Percentiles rank a stretch among this genome's conserved stretches.
Conservation (phyloP, 2,113 vertebrate genomes). For the Dasypus novemcinctus region DNA sequence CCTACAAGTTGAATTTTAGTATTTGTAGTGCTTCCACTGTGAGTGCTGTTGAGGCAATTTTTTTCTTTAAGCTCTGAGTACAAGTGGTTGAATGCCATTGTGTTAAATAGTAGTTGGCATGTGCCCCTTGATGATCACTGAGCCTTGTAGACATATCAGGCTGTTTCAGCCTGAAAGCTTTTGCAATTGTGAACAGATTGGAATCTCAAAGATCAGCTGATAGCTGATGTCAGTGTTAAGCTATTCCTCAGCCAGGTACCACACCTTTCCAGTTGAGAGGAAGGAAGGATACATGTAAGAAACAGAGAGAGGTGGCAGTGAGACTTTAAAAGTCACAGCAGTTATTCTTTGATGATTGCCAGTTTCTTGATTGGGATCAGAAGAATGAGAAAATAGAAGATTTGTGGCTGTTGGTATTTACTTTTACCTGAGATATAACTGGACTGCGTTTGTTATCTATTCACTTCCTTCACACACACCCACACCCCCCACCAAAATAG, state of each 20-base stretch:
- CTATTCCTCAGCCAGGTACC: not conserved
- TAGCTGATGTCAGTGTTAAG: not conserved
- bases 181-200: not conserved
- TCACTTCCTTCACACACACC: not conserved
- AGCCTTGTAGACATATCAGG: not conserved
- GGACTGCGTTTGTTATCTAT: not conserved
- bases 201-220: not conserved
- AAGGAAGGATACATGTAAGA: not conserved
- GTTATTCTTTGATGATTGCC: not conserved
- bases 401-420: not conserved
- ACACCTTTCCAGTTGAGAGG: not conserved
- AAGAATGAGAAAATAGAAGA: not conserved
- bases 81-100: not conserved
- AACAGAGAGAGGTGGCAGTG: not conserved
- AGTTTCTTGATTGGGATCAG: not conserved
- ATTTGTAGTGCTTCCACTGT: not conserved
- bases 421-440: not conserved
- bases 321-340: not conserved
- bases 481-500: too few species aligned
- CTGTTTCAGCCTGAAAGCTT: not conserved
- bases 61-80: not conserved
- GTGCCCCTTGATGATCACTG: not conserved
- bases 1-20: not conserved
- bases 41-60: not conserved
- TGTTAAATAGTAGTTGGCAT: not conserved